phyloP scores from a whole-genome alignment of 1,140 invertebrate genomes.

The Drosophila elegans region DNA sequence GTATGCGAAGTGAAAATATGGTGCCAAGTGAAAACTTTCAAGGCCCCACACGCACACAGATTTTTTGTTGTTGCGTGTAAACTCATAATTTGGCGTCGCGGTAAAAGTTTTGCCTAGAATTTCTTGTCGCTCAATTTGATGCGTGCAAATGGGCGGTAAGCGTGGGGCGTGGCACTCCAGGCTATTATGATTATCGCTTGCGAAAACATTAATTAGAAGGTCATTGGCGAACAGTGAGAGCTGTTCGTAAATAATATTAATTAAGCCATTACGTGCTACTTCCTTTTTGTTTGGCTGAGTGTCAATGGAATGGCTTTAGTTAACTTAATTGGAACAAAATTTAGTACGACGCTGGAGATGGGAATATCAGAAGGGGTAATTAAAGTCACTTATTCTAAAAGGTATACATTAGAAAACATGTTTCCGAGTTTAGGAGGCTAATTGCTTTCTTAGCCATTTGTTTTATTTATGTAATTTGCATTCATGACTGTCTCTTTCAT shows the following conservation, averaged over 20 bases:
- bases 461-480: not conserved
- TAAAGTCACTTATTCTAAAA: slow-evolving; percentile 7
- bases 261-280: slow-evolving; percentile 57
- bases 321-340: slow-evolving; percentile 48
- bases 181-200: slow-evolving; percentile 48
- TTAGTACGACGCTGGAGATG: not conserved
- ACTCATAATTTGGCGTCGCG: slow-evolving; percentile 61
- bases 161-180: slow-evolving; percentile 24
- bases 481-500: too few relatives aligned
- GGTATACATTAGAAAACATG: not conserved
- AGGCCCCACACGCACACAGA: slow-evolving; percentile 31
- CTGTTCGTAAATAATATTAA: slow-evolving; percentile 70
- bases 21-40: slow-evolving; percentile 54
- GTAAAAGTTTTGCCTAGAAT: slow-evolving; percentile 54
- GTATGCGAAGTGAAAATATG: slow-evolving; percentile 4
- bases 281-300: slow-evolving; percentile 32
- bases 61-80: slow-evolving; percentile 58
- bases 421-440: not conserved
- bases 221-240: slow-evolving; percentile 48
- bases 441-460: not conserved
- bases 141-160: slow-evolving; percentile 33
- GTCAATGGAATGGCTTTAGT: slow-evolving; percentile 26
- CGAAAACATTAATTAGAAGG: slow-evolving; percentile 66
- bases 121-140: slow-evolving; percentile 70
- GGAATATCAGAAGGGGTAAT: slow-evolving; percentile 4